Conservation (phyloP, 2,888 invertebrate species). For the Eupithecia subfuscata region DNA sequence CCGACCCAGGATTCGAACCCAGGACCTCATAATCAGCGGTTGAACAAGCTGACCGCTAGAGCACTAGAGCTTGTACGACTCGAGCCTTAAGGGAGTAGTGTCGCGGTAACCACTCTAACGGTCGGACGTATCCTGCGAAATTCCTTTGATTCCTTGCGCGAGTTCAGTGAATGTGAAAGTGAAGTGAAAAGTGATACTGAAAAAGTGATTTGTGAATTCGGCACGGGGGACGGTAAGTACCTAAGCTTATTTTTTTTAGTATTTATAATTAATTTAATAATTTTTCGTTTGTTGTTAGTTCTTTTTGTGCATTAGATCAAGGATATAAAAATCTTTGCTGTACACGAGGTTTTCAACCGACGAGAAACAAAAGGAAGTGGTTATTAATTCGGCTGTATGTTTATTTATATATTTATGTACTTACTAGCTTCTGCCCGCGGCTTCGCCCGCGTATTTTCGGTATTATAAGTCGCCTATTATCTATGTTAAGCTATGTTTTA, state of each 20-base stretch:
- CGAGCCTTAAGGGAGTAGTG: not conserved
- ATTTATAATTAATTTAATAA: not conserved
- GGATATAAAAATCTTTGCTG: too few species aligned
- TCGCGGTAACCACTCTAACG: not conserved
- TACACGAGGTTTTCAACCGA: not conserved
- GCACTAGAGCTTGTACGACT: too few species aligned
- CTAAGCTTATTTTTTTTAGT: not conserved
- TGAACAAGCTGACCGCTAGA: too few species aligned
- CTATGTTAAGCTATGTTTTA: too few species aligned
- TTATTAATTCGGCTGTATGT: not conserved
- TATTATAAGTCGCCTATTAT: too few species aligned
- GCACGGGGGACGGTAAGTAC: not conserved
- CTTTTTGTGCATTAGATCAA: not conserved
- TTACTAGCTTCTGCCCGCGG: too few species aligned
- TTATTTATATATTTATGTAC: too few species aligned
- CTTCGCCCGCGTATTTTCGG: too few species aligned
- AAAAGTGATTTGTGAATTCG: not conserved
- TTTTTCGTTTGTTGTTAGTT: not conserved
- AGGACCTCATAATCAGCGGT: too few species aligned
- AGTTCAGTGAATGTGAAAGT: not conserved
- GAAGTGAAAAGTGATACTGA: constrained; percentile 1
- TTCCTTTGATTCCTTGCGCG: not conserved
- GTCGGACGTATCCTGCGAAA: not conserved
- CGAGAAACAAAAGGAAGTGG: not conserved
- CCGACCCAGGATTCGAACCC: too few species aligned